Evolutionary conservation across 37 sponge, comb jelly and placozoan species (phyloP).

Genomic region (Axinella damicornis): DNA sequence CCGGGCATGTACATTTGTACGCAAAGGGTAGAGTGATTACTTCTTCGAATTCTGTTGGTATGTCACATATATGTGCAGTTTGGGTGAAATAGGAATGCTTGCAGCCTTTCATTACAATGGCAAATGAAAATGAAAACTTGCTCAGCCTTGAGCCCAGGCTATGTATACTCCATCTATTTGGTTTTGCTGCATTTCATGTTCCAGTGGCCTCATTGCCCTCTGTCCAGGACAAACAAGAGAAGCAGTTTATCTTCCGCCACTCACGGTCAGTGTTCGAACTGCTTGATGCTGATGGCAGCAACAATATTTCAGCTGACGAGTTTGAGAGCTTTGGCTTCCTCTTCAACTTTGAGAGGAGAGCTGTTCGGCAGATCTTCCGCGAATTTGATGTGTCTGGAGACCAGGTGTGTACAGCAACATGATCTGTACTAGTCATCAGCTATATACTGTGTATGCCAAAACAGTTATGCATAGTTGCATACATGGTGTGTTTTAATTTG

Average conservation of each 20-base stretch:
- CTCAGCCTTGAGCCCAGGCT: too few species aligned
- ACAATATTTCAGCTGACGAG: slow-evolving; percentile 79
- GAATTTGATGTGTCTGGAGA: slow-evolving; percentile 95
- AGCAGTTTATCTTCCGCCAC: slow-evolving; percentile 90
- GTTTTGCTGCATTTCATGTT: neutral
- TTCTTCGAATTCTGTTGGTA: too few species aligned
- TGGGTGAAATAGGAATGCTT: too few species aligned
- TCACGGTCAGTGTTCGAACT: slow-evolving; percentile 93
- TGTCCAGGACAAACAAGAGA: slow-evolving; percentile 84
- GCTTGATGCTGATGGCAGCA: slow-evolving; percentile 90
- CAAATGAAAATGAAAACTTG: too few species aligned
- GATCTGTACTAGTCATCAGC: neutral
- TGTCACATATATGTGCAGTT: too few species aligned
- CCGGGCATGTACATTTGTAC: too few species aligned
- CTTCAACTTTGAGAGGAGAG: slow-evolving; percentile 84
- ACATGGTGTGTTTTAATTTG: neutral
- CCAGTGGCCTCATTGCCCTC: neutral
- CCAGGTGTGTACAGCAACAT: slow-evolving; percentile 37
- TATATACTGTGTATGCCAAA: neutral
- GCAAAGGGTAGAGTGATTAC: too few species aligned
- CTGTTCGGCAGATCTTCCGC: slow-evolving; percentile 81
- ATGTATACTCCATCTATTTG: too few species aligned
- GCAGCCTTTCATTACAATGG: too few species aligned
- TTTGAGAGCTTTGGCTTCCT: slow-evolving; percentile 91
- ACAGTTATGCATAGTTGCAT: too few species aligned